Base-by-base conservation (phyloP, 2,797 vertebrate species). In the Novumbra hubbsi region DNA sequence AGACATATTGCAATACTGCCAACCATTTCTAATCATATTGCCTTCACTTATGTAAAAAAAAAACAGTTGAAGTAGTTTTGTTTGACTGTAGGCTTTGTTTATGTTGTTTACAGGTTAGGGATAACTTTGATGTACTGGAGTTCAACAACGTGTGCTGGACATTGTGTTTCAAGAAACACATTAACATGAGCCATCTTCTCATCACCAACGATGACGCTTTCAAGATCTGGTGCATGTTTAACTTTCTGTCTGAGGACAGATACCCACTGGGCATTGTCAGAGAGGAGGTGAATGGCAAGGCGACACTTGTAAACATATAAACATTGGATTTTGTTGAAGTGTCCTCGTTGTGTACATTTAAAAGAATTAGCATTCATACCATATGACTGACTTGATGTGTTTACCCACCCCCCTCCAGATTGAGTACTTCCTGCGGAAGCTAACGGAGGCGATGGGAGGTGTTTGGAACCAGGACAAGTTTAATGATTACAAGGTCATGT, bases 131-230 rank as follows among this genome's bases (percentile, higher is more conserved):
- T 76, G 87, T 96, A 74, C 81, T 95, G 79, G 97, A 99, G 84
- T 97, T 99, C 84, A 95, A 96, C 90, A 94, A 92, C 87, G 96
- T 99, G 95, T 99, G 98, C 89, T 99, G 98, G 98, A 98, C 96
- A 1, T 90, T 98, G 57, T 96, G 95, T 86, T 96, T 92, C 81
- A 96, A 93, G 87, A 98, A 98, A 88, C 96, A 96, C 68, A 91
- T 98, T 64, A 89, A 88, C 73, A 92, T 85, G 77, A 93, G 68
- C 52, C 86, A 88, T 21, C 89, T 96, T 19, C 89, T 96, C 74
- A 95, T 98, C 84, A 92, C 90, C 0, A 94, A 97, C 9, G 92
- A 95, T 1, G 95, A 98, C 5, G 94, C 96, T 27, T 99, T 98
- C 91, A 98, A 97, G 93, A 90, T 98, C 48, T 99, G 98, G 98